Conservation (phyloP, 2,113 vertebrate species). For the Ammodytes dubius region DNA sequence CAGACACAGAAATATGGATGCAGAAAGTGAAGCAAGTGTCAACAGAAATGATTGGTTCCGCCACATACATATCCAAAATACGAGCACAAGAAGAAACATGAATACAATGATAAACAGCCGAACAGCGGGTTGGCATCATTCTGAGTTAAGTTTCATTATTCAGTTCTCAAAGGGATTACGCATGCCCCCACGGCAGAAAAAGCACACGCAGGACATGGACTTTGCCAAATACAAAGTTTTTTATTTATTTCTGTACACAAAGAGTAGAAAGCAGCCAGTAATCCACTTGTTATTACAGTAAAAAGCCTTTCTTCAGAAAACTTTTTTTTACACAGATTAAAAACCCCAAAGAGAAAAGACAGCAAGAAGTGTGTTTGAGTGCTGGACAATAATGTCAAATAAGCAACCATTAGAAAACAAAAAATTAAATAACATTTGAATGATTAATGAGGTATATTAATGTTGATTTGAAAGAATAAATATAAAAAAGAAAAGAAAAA, state of each 20-base stretch:
- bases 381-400: slow-evolving; percentile 59
- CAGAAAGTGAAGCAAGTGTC: slow-evolving; percentile 10
- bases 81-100: slow-evolving; percentile 50
- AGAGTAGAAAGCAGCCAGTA: slow-evolving; percentile 87
- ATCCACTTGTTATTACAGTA: slow-evolving; percentile 81
- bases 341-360: slow-evolving; percentile 72
- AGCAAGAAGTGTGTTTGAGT: slow-evolving; percentile 63
- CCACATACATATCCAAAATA: slow-evolving; percentile 48
- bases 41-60: slow-evolving; percentile 41
- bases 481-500: slow-evolving; percentile 4
- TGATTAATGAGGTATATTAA: slow-evolving; percentile 77
- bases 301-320: slow-evolving; percentile 82
- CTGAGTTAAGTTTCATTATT: slow-evolving; percentile 53
- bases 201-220: slow-evolving; percentile 37
- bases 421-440: slow-evolving; percentile 43
- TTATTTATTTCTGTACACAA: slow-evolving; percentile 84
- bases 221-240: slow-evolving; percentile 88
- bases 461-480: slow-evolving; percentile 42
- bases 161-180: slow-evolving; percentile 37
- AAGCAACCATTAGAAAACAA: slow-evolving; percentile 45
- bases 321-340: slow-evolving; percentile 78
- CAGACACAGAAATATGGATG: too few relatives aligned
- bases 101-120: slow-evolving; percentile 27
- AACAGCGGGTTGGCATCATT: slow-evolving; percentile 21
- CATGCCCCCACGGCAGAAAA: slow-evolving; percentile 20